Percentiles rank a stretch among this genome's conserved stretches.
phyloP scores from a whole-genome alignment of 2,888 invertebrate genomes.

The Xanthorhoe designata region DNA sequence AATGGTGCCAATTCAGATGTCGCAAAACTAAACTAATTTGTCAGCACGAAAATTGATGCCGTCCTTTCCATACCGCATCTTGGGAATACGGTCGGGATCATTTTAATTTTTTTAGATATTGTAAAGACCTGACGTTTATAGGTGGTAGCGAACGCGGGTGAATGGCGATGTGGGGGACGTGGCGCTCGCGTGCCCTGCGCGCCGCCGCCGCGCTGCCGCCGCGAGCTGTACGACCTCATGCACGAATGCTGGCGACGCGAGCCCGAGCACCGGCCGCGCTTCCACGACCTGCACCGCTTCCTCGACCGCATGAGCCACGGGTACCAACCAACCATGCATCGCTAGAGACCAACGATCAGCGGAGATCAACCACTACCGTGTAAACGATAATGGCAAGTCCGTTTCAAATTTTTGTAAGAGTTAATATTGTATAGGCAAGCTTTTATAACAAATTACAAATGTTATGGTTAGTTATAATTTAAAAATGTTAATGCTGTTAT shows the following conservation, averaged over 20 bases:
- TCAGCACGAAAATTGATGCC: too few relatives aligned
- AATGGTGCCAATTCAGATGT: too few relatives aligned
- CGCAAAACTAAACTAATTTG: too few relatives aligned
- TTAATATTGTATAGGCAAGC: too few relatives aligned
- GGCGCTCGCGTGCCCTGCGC: slow-evolving; percentile 80
- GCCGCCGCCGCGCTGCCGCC: slow-evolving; percentile 91
- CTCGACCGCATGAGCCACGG: slow-evolving; percentile 91
- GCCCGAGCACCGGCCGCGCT: slow-evolving; percentile 92
- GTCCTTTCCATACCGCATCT: too few relatives aligned
- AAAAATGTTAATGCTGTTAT: too few relatives aligned
- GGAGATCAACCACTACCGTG: neutral
- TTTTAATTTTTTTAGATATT: too few relatives aligned
- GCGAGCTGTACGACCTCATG: slow-evolving; percentile 96
- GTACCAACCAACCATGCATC: slow-evolving; percentile 81
- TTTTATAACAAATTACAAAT: too few relatives aligned
- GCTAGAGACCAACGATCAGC: slow-evolving; percentile 42
- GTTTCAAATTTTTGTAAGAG: too few relatives aligned
- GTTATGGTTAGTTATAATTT: too few relatives aligned
- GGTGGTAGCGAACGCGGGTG: slow-evolving; percentile 87
- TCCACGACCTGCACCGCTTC: slow-evolving; percentile 95
- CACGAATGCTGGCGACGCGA: slow-evolving; percentile 96
- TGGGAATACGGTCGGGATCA: too few relatives aligned
- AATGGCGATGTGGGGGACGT: slow-evolving; percentile 85
- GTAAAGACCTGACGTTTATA: slow-evolving; percentile 61
- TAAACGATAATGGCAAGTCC: neutral